Evolutionary conservation across 1,140 invertebrate species (phyloP), one percentile per base, ranked within the genome.

Genomic region (Globodera ellingtonae): DNA sequence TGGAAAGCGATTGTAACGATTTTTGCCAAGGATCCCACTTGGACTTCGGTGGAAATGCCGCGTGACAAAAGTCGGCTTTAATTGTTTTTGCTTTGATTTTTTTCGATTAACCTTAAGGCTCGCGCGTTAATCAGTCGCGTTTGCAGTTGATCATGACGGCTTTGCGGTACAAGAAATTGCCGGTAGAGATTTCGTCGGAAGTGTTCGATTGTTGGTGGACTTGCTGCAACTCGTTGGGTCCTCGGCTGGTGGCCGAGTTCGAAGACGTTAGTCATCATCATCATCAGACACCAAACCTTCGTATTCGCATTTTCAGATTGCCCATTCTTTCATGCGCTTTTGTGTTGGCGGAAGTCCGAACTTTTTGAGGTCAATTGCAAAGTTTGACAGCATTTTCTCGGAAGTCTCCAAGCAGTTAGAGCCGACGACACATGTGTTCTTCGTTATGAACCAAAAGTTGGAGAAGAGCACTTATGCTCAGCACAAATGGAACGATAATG

Each of bases 161-260:
- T 50, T 75, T 75, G 62, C 5, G 56, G 13, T 67, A 75, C 73
- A 75, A 67, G 24, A 24, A 75, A 50, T 5, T 75, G 10, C 73
- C 73, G 6, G 50, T 48, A 75, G 35, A 35, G 35, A 56, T 75
- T 18, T 15, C 48, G 10, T 9, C 10, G 15, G 48, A 75, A 24
- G 44, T 75, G n/a, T 75, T 75, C 56, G 73, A 75, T 52, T 75
- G 73, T 75, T 75, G 73, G 73, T 75, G 73, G 73, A 48, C 44
- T 10, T 75, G 73, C 62, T 75, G 73, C 62, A 75, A 48, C 56
- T 75, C 73, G 18, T 21, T 75, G 13, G 73, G 62, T 46, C 10
- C 47, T 7, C 48, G 50, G 6, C 73, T 75, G 46, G 35, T 62
- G 24, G 15, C 44, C 48, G 46, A 75, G 44, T 75, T 75, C 66